Evolutionary conservation across 2,113 vertebrate genomes (phyloP), one percentile per base, ranked within the genome.

Genomic region (Nymphicus hollandicus): DNA sequence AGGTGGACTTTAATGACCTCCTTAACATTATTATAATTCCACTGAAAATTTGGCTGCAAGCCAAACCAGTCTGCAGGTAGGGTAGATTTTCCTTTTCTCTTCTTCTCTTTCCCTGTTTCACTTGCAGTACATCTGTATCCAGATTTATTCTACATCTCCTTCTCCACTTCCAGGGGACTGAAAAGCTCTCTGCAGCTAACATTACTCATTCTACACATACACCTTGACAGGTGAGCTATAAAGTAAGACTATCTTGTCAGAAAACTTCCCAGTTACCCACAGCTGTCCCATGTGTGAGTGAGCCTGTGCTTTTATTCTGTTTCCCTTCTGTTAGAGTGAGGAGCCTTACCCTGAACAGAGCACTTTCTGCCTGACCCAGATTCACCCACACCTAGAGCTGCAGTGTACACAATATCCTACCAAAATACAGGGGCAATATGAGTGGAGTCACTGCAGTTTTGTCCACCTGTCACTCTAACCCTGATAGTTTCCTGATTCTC

Each of bases 391-490:
- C 12, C 3, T 3, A 76, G 58, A 81, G 44, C 44, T 91, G 49
- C 46, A 46, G 50, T 12, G 66, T 50, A 77, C 52, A 56, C 27
- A 63, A 25, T n/a, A 61, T 37, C 77, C 44, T 56, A 15, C 81
- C 11, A 11, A 92, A 79, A 87, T 25, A 56, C 65, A 58, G 49
- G 23, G 46, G 44, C 31, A 56, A 35, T 39, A 81, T 5, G 41
- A 86, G 56, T 19, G 29, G 43, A 94, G 77, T 82, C 92, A 77
- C 53, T 55, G 53, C 1, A 1, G 11, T 69, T 93, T 89, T 93
- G 81, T 58, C 86, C 66, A 43, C 14, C 86, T 89, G 83, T 80
- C 95, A 91, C 41, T 95, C 77, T 73, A 73, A 87, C n/a, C 63
- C 61, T 56, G 43, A 49, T 7, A 53, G 46, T 77, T 93, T 73